Evolutionary conservation across 2,113 vertebrate genomes (phyloP), one percentile per base, ranked within the genome.

Genomic region (Girardinichthys multiradiatus): DNA sequence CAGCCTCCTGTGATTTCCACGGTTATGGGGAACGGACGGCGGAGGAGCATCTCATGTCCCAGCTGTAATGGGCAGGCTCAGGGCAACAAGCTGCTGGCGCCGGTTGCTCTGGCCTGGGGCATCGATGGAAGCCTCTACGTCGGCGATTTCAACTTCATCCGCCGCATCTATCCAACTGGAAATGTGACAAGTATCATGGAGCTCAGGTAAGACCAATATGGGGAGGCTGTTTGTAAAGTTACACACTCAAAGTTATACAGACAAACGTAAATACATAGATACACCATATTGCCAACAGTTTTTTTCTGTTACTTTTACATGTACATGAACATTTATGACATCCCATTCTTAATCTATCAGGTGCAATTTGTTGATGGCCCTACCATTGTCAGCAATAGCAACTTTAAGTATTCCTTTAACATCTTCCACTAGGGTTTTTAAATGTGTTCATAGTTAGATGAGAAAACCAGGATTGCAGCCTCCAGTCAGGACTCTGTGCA

Each of bases 131-230:
- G 98, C 19, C 94, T 99, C 0, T 99, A 97, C 0, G 97, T 99
- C 7, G 98, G 98, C 2, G 98, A 99, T 87, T 99, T 99, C 94
- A 99, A 99, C 94, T 99, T 96, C 59, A 96, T 99, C n/a, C 95
- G 98, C 10, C 93, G 98, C 33, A 97, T 99, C 74, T 97, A 96
- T 91, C 97, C 97, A 11, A 97, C 97, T 26, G 97, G 98, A 88
- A 99, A 99, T 0, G 98, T 99, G 70, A 98, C 95, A 9, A 99
- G 97, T 62, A 96, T 99, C 85, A 95, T 99, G 90, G 98, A 99
- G 89, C 95, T 99, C 51, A 96, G 98, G 98, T 99, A 93, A 42
- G 93, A 48, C 0, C 21, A 8, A 31, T n/a, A 54, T 54, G 24
- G 9, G 5, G 7, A 1, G 0, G 48, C 48, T 35, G 9, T n/a